Base-by-base conservation (phyloP, 2,113 vertebrate species). In the Chaenogobius annularis region DNA sequence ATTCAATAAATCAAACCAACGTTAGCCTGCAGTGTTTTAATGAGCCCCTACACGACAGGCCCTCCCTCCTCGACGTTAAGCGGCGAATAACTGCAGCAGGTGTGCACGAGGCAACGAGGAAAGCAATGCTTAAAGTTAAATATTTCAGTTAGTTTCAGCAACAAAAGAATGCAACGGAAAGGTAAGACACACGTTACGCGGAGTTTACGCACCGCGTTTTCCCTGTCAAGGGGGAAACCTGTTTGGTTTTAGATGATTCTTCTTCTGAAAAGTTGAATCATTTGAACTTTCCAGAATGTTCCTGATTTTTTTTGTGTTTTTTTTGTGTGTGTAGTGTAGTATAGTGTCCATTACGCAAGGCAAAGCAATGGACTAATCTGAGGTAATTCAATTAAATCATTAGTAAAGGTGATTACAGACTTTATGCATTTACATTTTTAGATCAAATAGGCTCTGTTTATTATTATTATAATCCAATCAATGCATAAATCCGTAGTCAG, bases 1-100 rank as follows among this genome's bases (percentile, higher is more conserved):
- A 82, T 88, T 85, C 89, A 87, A 87, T 90, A 90, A 90, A 90
- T 91, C 88, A 89, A 90, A 71, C 69, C 83, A 80, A 83, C 84
- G 87, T 88, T 73, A 74, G 81, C 85, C 85, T 46, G 82, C 66
- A 74, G 87, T 78, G 88, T 76, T 87, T 90, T 90, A 89, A 89
- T 90, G 90, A 88, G 81, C 78, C 82, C 72, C 75, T 68, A 61
- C 87, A 67, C 78, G 87, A 83, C 71, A 50, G 47, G 54, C 76
- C 88, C 88, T 77, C 82, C 85, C 80, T 68, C 80, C 15, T 73
- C 66, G 59, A 37, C 69, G 44, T 35, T 26, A 77, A 78, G 35
- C 35, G 62, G 58, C 46, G 23, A 75, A 66, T 40, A 52, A 37
- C 12, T 78, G 52, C 81, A 81, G 91, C 93, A 93, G 93, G 92